Conservation (phyloP, 2,113 vertebrate species). For the Myxocyprinus asiaticus region DNA sequence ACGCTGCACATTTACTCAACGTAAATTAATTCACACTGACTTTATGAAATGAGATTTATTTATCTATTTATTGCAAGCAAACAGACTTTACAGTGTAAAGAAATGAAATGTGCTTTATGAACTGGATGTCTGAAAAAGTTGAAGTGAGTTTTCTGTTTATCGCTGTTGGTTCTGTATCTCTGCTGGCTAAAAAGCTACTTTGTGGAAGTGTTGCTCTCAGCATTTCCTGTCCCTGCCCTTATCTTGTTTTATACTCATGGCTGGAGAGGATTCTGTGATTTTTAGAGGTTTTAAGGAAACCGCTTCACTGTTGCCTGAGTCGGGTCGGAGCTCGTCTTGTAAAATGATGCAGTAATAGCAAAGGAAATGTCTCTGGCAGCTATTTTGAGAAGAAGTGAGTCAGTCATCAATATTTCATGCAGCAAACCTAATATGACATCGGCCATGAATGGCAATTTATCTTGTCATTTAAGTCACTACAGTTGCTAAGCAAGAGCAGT, state of each 20-base stretch:
- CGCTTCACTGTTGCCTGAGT: no score
- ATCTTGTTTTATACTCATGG: neutral
- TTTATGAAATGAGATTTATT: no score
- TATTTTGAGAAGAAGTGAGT: conserved; percentile 6
- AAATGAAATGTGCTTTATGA: no score
- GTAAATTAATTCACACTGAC: conserved; percentile 1
- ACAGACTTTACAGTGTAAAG: no score
- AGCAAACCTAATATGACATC: neutral
- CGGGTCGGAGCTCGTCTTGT: neutral
- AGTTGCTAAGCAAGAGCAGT: neutral
- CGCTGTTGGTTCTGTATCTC: neutral
- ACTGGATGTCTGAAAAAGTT: conserved; percentile 1
- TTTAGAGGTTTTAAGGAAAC: neutral
- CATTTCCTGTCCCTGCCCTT: neutral
- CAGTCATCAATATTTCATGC: conserved; percentile 41
- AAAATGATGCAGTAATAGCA: neutral
- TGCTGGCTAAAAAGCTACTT: conserved; percentile 1
- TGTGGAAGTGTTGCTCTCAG: no score
- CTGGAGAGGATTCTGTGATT: no score
- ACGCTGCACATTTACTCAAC: no score
- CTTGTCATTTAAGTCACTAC: neutral
- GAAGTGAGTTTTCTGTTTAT: no score
- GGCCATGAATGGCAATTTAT: neutral
- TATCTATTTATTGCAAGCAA: no score
- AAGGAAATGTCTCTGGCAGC: conserved; percentile 30